Conservation (phyloP, 35 echinoderm and acorn worm species). For the Apostichopus japonicus region DNA sequence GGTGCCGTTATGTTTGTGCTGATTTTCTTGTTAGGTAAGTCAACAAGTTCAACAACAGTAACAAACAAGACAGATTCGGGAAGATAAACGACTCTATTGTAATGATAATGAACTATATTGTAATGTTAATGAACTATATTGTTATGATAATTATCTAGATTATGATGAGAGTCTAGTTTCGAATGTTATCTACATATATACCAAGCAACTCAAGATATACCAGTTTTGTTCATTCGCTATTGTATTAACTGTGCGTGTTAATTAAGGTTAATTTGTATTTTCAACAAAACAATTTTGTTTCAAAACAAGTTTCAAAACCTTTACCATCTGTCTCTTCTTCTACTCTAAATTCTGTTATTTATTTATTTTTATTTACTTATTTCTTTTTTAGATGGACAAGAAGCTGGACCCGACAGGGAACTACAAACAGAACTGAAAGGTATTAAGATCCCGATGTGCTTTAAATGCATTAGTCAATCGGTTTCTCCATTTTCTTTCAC, state of each 20-base stretch:
- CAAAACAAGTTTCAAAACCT: neutral
- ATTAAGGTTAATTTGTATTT: neutral
- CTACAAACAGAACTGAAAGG: neutral
- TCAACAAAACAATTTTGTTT: neutral
- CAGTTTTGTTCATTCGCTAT: neutral
- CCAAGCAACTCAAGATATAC: neutral
- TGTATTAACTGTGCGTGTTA: neutral
- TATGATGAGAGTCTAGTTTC: too few species aligned
- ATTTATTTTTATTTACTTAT: neutral
- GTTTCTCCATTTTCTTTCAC: neutral
- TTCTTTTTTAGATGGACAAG: neutral
- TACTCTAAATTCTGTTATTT: neutral
- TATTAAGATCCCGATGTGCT: neutral
- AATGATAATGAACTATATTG: too few species aligned
- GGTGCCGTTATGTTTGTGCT: conserved; percentile 1
- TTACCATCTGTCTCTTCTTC: neutral
- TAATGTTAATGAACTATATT: too few species aligned
- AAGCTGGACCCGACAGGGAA: neutral
- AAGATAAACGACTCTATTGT: too few species aligned
- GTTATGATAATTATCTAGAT: too few species aligned
- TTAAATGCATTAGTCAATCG: neutral
- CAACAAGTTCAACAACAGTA: neutral
- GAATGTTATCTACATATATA: too few species aligned
- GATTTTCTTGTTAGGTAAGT: conserved; percentile 30
- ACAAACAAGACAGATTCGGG: too few species aligned